A percentile compares a stretch with the other conserved stretches of the same genome.
These are phyloP conservation scores for Bradypodion ventrale DNA, from an alignment of 2,797 vertebrate genomes.

Conservation along the genomic window DNA sequence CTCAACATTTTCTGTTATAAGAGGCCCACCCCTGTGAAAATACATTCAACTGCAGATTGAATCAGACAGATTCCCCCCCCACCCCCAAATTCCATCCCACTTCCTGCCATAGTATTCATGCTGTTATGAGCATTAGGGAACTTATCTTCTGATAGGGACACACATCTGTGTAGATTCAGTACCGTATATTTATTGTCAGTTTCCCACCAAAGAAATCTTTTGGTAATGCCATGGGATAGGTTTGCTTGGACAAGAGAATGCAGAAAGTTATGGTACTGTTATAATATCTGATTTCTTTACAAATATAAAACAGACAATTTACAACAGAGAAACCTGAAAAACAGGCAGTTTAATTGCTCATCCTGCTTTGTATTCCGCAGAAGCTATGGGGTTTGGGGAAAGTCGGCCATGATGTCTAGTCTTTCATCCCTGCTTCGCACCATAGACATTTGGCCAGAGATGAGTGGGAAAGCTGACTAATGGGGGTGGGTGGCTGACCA, in stretches of 20 bases:
- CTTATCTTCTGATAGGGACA: neutral
- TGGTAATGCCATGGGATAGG: too few relatives aligned
- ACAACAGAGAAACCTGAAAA: neutral
- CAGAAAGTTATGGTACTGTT: too few relatives aligned
- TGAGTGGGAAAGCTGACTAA: too few relatives aligned
- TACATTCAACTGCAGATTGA: neutral
- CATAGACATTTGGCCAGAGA: too few relatives aligned
- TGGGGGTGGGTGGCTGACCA: too few relatives aligned
- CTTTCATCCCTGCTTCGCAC: too few relatives aligned
- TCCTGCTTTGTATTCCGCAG: neutral
- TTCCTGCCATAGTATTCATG: neutral
- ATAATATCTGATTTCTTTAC: neutral
- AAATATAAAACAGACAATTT: neutral
- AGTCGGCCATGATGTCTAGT: too few relatives aligned
- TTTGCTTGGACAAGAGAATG: too few relatives aligned
- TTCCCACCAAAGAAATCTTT: too few relatives aligned
- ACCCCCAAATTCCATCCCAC: neutral
- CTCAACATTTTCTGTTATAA: neutral
- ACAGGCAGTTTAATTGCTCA: neutral
- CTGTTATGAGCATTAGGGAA: neutral
- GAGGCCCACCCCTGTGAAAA: slow-evolving; percentile 5
- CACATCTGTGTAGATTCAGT: neutral
- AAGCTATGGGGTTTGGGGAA: too few relatives aligned
- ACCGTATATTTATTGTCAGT: neutral
- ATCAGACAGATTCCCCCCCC: neutral